Percentiles rank a stretch among this genome's conserved stretches.
Conservation (phyloP, 1,140 invertebrate genomes). For the Acromyrmex echinatior region DNA sequence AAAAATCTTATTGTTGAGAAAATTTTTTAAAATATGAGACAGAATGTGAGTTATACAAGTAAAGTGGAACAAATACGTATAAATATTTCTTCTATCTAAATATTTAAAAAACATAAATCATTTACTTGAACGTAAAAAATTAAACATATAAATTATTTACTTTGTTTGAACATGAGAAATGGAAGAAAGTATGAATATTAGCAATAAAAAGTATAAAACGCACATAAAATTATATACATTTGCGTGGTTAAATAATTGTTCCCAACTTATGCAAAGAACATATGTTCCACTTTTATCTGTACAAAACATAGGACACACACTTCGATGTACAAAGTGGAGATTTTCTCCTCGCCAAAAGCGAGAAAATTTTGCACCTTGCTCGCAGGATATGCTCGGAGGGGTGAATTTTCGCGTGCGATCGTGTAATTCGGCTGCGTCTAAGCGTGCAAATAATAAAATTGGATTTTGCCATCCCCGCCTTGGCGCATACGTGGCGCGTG, state of each 20-base stretch:
- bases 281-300: background rate
- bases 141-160: background rate
- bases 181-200: background rate
- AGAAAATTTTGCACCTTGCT: conserved; percentile 16
- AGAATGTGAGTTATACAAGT: background rate
- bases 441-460: conserved; percentile 79
- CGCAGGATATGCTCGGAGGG: background rate
- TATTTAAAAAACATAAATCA: background rate
- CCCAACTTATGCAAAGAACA: background rate
- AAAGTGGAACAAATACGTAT: background rate
- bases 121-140: background rate
- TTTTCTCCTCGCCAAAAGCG: background rate
- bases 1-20: background rate
- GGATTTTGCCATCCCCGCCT: conserved; percentile 76
- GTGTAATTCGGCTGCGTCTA: conserved; percentile 72
- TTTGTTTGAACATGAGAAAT: background rate
- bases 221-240: background rate
- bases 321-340: conserved; percentile 5
- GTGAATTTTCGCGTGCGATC: conserved; percentile 59
- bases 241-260: background rate
- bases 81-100: background rate
- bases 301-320: background rate
- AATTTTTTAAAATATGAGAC: background rate
- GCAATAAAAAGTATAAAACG: background rate
- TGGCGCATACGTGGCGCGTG: conserved; percentile 71